Base-by-base conservation (phyloP, 2,113 vertebrate species). In the Gadus chalcogrammus region DNA sequence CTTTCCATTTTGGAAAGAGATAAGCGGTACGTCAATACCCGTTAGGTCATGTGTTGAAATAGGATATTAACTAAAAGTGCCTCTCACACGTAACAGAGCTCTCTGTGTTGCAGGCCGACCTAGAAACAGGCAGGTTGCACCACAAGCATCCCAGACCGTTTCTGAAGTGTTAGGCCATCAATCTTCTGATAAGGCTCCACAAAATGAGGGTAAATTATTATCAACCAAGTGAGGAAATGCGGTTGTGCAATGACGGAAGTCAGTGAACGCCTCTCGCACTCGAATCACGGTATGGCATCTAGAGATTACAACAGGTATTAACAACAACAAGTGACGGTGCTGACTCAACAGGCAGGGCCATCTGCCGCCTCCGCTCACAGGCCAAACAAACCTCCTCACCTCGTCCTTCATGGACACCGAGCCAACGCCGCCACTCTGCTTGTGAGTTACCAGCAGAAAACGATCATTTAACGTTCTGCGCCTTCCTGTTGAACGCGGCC, bases 391-490 rank as follows among this genome's bases (percentile, higher is more conserved):
- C 24, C 9, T 60, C 59, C 15, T 62, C 9, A 68, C 53, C 58
- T 58, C n/a, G 63, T 72, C 63, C 66, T 72, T 73, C 61, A 69
- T 27, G 72, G 74, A 74, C 68, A 67, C 7, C 4, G 68, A 55
- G 28, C 64, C 48, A 31, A 61, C 31, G 61, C 22, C 5, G 7
- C 55, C 65, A 28, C 31, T 35, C 31, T 53, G 52, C 63, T 20
- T 35, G 63, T 15, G 18, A 73, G 70, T 71, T 73, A 68, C 38
- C 64, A 27, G 59, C 35, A 62, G 61, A 35, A 74, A 72, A 74
- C 67, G 63, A 65, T 61, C 18, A 79, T 76, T 84, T 70, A 78
- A 79, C 31, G 69, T 70, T 71, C 71, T 67, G 11, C 64, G 65
- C 24, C 63, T 71, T 76, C 56, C 35, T 18, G 9, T 17, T 72